Percentiles rank a stretch among this genome's conserved stretches.
These are phyloP conservation scores for Nycticryphes semicollaris DNA, from an alignment of 2,113 vertebrate genomes.

Conservation along the genomic window DNA sequence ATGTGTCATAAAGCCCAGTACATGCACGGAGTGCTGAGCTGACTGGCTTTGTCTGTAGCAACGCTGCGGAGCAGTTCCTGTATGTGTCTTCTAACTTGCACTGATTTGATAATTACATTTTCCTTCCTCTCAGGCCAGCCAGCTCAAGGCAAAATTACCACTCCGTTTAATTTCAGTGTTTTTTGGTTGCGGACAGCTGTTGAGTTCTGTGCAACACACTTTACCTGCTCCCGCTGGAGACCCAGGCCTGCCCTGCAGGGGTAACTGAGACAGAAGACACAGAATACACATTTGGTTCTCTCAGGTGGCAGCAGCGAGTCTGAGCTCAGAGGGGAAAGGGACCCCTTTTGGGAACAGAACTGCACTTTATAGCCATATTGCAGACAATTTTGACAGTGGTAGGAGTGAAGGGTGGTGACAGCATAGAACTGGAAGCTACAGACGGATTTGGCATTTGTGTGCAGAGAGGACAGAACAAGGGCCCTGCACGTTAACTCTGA, in stretches of 20 bases:
- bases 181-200: background rate
- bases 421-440: background rate
- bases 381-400: background rate
- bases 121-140: background rate
- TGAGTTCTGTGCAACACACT: background rate
- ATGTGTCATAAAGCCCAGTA: background rate
- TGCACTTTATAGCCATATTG: background rate
- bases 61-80: background rate
- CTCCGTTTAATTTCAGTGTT: background rate
- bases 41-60: background rate
- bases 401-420: background rate
- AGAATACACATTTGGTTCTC: background rate
- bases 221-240: background rate
- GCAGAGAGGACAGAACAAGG: background rate
- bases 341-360: background rate
- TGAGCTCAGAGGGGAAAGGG: background rate
- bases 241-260: background rate
- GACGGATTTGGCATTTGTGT: background rate
- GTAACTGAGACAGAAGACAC: background rate
- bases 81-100: background rate
- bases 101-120: background rate
- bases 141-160: background rate
- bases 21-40: background rate
- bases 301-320: background rate
- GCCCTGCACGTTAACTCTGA: background rate